Evolutionary conservation across 2,797 vertebrate genomes (phyloP).

Genomic region (Siniperca undulata): DNA sequence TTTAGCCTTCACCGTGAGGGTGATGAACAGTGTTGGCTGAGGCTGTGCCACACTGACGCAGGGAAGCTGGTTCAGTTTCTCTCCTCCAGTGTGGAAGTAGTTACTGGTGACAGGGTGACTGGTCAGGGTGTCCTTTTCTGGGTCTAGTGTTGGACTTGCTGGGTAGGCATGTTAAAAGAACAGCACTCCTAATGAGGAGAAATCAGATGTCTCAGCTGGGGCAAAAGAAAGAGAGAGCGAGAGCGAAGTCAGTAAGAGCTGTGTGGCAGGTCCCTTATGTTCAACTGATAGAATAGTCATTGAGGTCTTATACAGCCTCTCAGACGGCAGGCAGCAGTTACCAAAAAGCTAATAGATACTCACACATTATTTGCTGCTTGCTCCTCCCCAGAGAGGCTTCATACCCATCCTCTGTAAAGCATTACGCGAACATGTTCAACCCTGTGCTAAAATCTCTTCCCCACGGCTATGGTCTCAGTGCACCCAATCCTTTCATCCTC

Average conservation of each 20-base stretch:
- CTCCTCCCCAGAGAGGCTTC: conserved; percentile 70
- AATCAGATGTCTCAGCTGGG: conserved; percentile 56
- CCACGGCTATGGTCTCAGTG: conserved; percentile 72
- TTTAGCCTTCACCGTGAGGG: conserved; percentile 83
- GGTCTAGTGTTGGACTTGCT: conserved; percentile 43
- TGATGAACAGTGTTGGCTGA: conserved; percentile 79
- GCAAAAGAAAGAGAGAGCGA: conserved; percentile 26
- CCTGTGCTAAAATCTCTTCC: conserved; percentile 72
- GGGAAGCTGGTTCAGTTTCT: conserved; percentile 64
- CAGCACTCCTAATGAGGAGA: conserved; percentile 61
- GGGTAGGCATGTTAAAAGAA: conserved; percentile 63
- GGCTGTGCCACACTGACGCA: conserved; percentile 62
- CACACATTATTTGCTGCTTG: conserved; percentile 69
- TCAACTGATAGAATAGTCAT: conserved; percentile 69
- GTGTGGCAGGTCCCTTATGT: conserved; percentile 58
- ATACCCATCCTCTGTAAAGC: conserved; percentile 72
- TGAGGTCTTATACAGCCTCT: conserved; percentile 63
- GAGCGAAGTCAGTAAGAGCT: conserved; percentile 49
- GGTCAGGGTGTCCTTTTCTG: conserved; percentile 68
- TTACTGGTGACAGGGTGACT: conserved; percentile 66
- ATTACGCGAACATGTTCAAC: conserved; percentile 75
- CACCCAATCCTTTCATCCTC: conserved; percentile 79
- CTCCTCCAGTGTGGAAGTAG: conserved; percentile 56
- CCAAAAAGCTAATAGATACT: conserved; percentile 76
- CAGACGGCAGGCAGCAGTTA: conserved; percentile 63